Evolutionary conservation across 2,888 invertebrate genomes (phyloP).

Genomic region (Cataglyphis albicans): DNA sequence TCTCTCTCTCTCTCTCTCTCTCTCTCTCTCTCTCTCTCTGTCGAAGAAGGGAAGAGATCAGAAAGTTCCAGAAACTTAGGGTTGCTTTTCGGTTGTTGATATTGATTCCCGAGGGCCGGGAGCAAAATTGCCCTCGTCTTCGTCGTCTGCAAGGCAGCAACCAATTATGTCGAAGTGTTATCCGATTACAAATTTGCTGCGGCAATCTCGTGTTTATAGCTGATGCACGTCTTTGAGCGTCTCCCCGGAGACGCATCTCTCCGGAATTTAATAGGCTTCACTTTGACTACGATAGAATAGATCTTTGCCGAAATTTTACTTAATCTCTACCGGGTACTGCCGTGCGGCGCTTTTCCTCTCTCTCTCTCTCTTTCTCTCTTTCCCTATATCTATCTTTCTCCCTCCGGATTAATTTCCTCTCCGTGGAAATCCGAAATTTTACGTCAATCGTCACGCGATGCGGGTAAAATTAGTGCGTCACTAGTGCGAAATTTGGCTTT

Average conservation of each 20-base stretch:
- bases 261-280: constrained; percentile 82
- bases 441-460: constrained; percentile 17
- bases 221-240: constrained; percentile 74
- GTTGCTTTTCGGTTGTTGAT: constrained; percentile 35
- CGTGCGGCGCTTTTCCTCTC: neutral
- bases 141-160: constrained; percentile 41
- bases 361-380: neutral
- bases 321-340: constrained; percentile 40
- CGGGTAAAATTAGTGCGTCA: constrained; percentile 4
- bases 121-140: constrained; percentile 14
- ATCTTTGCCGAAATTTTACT: constrained; percentile 74
- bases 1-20: too few species aligned
- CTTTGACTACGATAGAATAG: constrained; percentile 79
- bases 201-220: constrained; percentile 74
- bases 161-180: constrained; percentile 75
- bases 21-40: neutral
- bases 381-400: neutral
- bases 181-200: constrained; percentile 76
- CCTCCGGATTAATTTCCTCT: constrained; percentile 62
- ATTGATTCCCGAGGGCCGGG: constrained; percentile 11
- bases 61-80: neutral
- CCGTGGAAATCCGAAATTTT: constrained; percentile 59
- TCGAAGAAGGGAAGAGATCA: neutral
- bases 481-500: constrained; percentile 30
- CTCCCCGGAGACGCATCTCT: constrained; percentile 75